Conservation (phyloP, 2,888 invertebrate genomes). For the Hypsopygia costalis region DNA sequence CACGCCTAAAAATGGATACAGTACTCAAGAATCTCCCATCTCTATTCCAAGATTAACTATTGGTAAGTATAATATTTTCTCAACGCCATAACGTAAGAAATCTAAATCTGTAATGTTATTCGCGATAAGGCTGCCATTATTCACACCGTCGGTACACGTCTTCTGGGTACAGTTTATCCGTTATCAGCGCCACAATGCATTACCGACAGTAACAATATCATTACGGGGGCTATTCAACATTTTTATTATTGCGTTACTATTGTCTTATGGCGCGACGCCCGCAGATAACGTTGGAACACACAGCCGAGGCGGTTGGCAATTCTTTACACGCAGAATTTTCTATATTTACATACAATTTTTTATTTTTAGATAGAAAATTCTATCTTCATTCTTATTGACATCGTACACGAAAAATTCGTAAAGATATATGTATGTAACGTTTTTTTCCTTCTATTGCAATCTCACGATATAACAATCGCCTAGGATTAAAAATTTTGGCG, state of each 20-base stretch:
- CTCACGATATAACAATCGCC: no score
- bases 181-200: conserved; percentile 74
- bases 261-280: conserved; percentile 76
- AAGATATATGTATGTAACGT: no score
- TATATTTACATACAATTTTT: no score
- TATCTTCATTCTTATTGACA: no score
- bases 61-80: neutral
- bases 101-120: conserved; percentile 4
- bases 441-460: no score
- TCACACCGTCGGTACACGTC: conserved; percentile 34
- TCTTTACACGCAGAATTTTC: conserved; percentile 1
- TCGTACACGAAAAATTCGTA: no score
- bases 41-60: no score
- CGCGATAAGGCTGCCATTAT: conserved; percentile 31
- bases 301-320: conserved; percentile 11
- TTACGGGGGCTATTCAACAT: conserved; percentile 80
- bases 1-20: no score
- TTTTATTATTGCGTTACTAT: conserved; percentile 81
- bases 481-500: no score
- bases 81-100: neutral
- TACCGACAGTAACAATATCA: conserved; percentile 71
- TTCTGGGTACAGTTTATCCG: conserved; percentile 80
- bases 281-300: conserved; percentile 59
- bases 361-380: no score
- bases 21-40: no score